Evolutionary conservation across 2,113 vertebrate species (phyloP), one percentile per base, ranked within the genome.

Genomic region (Nothoprocta pentlandii): DNA sequence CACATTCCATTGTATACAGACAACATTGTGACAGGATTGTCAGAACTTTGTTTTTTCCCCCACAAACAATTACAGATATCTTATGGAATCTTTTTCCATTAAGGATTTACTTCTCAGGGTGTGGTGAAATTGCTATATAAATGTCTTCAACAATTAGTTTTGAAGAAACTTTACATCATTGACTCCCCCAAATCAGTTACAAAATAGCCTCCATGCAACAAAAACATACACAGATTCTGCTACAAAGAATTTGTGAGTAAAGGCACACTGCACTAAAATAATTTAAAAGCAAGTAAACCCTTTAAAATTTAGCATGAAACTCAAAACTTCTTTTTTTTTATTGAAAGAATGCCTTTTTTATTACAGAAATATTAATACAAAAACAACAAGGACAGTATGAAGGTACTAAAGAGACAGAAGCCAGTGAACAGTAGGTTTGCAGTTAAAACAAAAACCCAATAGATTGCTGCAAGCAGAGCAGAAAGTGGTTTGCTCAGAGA

Each of bases 311-410:
- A 84, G 80, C 89, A 87, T 28, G 92, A 95, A 94, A 97, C 71
- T 92, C 61, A 70, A 47, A 82, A 83, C n/a, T 88, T 64, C 89
- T 87, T 75, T 88, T 49, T 49, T 97, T 98, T 56, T 98, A 97
- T 98, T 98, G 97, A 96, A 95, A 94, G 63, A 97, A 94, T 3
- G 28, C 94, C 96, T 97, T 95, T 58, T 97, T 95, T 96, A 96
- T 96, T 94, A 98, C 97, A 98, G 96, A 97, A 96, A 86, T 69
- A 88, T 92, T 87, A 95, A 95, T 93, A 97, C 96, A 97, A 94
- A 96, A 97, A 87, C 95, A 96, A 80, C 30, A 81, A 93, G 93
- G 82, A 92, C 76, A 89, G 95, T 76, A 66, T 80, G 93, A 95
- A 95, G 96, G 92, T 82, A 90, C 87, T 67, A 30, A 30, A 92